Evolutionary conservation across 1,140 invertebrate genomes (phyloP).

Genomic region (Physella acuta): DNA sequence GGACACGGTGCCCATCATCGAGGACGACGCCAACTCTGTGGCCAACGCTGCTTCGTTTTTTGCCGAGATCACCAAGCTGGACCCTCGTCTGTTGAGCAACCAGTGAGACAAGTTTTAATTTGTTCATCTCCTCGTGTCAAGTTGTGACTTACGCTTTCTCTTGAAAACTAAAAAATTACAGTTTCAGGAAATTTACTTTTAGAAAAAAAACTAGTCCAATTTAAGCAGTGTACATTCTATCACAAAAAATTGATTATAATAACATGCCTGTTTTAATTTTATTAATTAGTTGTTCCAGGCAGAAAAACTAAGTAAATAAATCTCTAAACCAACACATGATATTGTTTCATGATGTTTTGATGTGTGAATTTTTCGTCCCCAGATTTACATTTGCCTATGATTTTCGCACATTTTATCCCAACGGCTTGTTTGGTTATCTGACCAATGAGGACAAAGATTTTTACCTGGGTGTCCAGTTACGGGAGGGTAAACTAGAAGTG

Average conservation of each 20-base stretch:
- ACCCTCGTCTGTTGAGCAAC: conserved; percentile 24
- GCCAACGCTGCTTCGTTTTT: conserved; percentile 79
- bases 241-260: too few species aligned
- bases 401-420: conserved; percentile 82
- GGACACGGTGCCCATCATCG: conserved; percentile 72
- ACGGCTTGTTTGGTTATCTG: conserved; percentile 78
- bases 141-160: too few species aligned
- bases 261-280: too few species aligned
- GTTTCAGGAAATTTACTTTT: too few species aligned
- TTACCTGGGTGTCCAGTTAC: conserved; percentile 73
- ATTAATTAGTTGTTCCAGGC: too few species aligned
- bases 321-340: too few species aligned
- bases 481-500: conserved; percentile 72
- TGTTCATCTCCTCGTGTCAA: too few species aligned
- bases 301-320: too few species aligned
- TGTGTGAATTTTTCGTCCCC: conserved; percentile 35
- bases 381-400: conserved; percentile 76
- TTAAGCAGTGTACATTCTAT: too few species aligned
- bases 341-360: too few species aligned
- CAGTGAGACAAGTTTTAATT: conserved; percentile 27
- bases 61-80: conserved; percentile 59
- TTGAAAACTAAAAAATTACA: too few species aligned
- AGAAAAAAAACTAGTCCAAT: too few species aligned
- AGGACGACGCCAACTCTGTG: conserved; percentile 81
- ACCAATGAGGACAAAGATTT: conserved; percentile 65